Conservation (phyloP, 2,113 vertebrate species). For the Oryzias javanicus region DNA sequence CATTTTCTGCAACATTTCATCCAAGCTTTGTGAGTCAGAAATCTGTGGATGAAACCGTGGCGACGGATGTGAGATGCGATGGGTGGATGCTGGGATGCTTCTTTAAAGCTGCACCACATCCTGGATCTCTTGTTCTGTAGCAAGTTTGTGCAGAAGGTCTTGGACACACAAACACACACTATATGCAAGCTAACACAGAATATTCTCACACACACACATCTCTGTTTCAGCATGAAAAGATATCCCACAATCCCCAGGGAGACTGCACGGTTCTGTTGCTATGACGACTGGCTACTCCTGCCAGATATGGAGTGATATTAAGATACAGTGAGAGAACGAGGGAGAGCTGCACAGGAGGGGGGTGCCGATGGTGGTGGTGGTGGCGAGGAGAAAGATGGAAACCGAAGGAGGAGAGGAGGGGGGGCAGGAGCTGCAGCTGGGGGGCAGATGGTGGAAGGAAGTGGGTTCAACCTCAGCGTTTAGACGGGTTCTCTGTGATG, state of each 20-base stretch:
- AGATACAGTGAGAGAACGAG: slow-evolving; percentile 69
- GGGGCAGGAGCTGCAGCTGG: background rate
- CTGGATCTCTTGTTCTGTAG: slow-evolving; percentile 1
- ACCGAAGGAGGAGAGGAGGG: slow-evolving; percentile 2
- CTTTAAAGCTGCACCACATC: slow-evolving; percentile 15
- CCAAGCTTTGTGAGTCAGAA: slow-evolving; percentile 11
- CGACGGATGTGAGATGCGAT: slow-evolving; percentile 12
- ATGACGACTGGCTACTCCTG: slow-evolving; percentile 82
- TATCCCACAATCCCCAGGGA: slow-evolving; percentile 80
- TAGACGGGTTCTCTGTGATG: slow-evolving; percentile 16
- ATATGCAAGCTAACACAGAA: slow-evolving; percentile 37
- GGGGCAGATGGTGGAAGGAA: background rate
- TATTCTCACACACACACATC: slow-evolving; percentile 18
- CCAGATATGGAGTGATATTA: slow-evolving; percentile 75
- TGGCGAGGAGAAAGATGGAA: background rate
- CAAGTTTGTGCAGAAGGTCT: slow-evolving; percentile 30
- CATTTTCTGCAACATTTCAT: slow-evolving; percentile 6
- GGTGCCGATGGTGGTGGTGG: slow-evolving; percentile 1
- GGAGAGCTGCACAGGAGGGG: slow-evolving; percentile 43
- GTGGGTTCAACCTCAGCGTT: background rate
- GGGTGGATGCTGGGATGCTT: slow-evolving; percentile 4
- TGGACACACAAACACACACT: slow-evolving; percentile 24
- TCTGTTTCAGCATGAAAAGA: slow-evolving; percentile 72
- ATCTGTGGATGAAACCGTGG: too few relatives aligned
- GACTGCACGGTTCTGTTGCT: slow-evolving; percentile 78